phyloP scores from a whole-genome alignment of 2,797 vertebrate genomes.

The Sarcoramphus papa region DNA sequence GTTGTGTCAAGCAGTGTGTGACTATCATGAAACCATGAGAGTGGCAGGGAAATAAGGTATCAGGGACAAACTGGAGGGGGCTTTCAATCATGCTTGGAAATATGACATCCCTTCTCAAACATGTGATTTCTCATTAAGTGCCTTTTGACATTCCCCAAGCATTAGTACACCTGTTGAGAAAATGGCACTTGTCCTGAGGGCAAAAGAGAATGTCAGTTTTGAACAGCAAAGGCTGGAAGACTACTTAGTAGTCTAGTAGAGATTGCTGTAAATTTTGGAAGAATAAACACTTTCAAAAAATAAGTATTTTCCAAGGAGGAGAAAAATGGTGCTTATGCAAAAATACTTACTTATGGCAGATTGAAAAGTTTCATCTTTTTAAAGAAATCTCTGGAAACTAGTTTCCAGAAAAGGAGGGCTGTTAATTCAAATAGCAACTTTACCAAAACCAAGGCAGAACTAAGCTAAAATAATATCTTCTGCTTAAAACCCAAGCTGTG shows the following conservation, averaged over 20 bases:
- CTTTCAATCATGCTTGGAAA: slow-evolving; percentile 51
- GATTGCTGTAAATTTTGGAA: not conserved
- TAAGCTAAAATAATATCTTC: not conserved
- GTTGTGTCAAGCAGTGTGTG: slow-evolving; percentile 34
- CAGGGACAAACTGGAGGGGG: not conserved
- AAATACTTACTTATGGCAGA: not conserved
- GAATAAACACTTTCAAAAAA: not conserved
- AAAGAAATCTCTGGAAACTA: not conserved
- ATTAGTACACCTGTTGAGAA: slow-evolving; percentile 57
- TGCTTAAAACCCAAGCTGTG: not conserved
- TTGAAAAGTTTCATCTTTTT: not conserved
- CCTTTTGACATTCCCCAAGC: slow-evolving; percentile 34
- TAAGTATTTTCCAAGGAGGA: not conserved
- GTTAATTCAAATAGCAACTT: not conserved
- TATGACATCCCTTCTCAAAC: slow-evolving; percentile 45
- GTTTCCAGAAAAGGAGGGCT: not conserved
- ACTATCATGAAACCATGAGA: slow-evolving; percentile 33
- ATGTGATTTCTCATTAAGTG: slow-evolving; percentile 56
- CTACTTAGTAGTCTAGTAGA: not conserved
- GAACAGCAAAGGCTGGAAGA: not conserved
- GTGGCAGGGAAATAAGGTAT: slow-evolving; percentile 59
- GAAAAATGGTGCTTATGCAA: not conserved
- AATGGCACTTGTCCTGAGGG: slow-evolving; percentile 20
- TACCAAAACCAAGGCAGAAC: not conserved
- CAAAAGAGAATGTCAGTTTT: slow-evolving; percentile 30